Conservation (phyloP, 2,888 invertebrate genomes). For the Salticus scenicus region DNA sequence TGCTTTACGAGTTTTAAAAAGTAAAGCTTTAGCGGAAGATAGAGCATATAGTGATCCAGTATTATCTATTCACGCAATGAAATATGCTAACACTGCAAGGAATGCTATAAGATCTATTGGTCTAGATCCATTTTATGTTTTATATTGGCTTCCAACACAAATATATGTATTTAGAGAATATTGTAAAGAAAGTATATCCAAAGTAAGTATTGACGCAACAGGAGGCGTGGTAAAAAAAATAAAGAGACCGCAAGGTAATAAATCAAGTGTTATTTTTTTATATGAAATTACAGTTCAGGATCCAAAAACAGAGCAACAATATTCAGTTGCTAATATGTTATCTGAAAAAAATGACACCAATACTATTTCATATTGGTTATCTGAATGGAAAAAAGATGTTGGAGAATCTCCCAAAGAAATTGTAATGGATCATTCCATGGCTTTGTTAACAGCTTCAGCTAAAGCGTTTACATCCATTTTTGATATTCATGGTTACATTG, state of each 20-base stretch:
- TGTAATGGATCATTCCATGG: not conserved
- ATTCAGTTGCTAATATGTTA: not conserved
- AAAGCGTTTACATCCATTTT: too few species aligned
- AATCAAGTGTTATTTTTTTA: too few species aligned
- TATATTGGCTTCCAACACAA: too few species aligned
- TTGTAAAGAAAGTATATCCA: too few species aligned
- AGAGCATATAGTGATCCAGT: not conserved
- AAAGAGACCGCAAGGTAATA: not conserved
- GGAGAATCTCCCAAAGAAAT: not conserved
- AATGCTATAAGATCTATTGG: not conserved
- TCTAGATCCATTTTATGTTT: too few species aligned
- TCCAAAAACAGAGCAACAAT: not conserved
- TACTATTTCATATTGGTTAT: too few species aligned
- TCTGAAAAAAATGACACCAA: too few species aligned
- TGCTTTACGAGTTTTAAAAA: not conserved
- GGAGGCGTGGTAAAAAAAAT: not conserved
- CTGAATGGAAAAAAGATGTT: not conserved
- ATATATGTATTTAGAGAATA: too few species aligned
- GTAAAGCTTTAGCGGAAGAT: not conserved
- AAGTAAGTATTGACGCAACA: not conserved
- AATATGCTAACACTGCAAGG: not conserved
- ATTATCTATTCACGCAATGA: not conserved
- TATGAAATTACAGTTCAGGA: not conserved
- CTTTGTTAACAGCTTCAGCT: too few species aligned
- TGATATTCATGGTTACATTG: not conserved